Evolutionary conservation across 2,888 invertebrate species (phyloP).

Genomic region (Gryllus longicercus): DNA sequence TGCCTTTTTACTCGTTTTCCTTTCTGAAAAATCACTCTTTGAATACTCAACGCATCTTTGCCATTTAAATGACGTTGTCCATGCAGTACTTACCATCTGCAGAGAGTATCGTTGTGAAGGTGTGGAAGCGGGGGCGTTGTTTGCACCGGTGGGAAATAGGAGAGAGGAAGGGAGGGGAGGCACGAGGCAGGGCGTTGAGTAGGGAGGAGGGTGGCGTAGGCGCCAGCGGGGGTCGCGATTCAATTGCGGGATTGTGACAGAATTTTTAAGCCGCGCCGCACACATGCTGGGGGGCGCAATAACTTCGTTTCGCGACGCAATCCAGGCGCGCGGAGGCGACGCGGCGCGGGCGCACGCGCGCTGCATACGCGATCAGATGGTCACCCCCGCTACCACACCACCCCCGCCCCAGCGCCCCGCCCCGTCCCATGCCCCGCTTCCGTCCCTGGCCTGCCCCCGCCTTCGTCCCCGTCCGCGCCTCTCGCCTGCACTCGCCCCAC

Average conservation of each 20-base stretch:
- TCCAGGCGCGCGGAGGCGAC: not conserved
- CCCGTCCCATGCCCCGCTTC: not conserved
- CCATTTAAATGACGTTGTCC: too few relatives aligned
- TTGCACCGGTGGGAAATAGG: too few relatives aligned
- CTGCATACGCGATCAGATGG: not conserved
- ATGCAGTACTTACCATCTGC: too few relatives aligned
- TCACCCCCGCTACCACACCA: not conserved
- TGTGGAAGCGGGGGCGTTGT: too few relatives aligned
- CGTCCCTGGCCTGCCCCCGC: not conserved
- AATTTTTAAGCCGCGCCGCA: not conserved
- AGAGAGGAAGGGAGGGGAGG: too few relatives aligned
- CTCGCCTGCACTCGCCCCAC: not conserved
- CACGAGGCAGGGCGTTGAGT: too few relatives aligned
- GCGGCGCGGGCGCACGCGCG: not conserved
- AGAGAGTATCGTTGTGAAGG: too few relatives aligned
- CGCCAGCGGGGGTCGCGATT: not conserved
- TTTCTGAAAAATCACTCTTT: too few relatives aligned
- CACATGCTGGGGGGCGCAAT: not conserved
- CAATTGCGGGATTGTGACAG: constrained; percentile 1
- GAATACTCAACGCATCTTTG: too few relatives aligned
- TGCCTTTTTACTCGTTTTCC: too few relatives aligned
- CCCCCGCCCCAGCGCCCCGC: not conserved
- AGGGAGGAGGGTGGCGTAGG: not conserved
- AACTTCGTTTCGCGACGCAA: not conserved
- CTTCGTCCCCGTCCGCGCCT: not conserved